Evolutionary conservation across 2,113 vertebrate genomes (phyloP).

Genomic region (Nerophis lumbriciformis): DNA sequence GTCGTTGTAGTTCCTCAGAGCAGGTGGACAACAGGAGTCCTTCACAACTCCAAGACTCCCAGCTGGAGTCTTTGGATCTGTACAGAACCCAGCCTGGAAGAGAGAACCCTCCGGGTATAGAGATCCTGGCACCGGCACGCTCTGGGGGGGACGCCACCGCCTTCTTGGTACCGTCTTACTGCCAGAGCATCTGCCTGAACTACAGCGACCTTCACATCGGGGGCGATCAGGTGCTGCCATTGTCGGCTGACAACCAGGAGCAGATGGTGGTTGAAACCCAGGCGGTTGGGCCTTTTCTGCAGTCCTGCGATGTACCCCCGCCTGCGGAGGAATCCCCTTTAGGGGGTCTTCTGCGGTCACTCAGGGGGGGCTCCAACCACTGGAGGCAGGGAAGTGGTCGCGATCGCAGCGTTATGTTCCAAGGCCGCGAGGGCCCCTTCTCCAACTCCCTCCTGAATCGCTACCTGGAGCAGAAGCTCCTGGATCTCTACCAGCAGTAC

Average conservation of each 20-base stretch:
- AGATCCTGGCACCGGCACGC: slow-evolving; percentile 57
- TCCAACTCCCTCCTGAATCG: slow-evolving; percentile 87
- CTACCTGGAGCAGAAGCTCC: slow-evolving; percentile 89
- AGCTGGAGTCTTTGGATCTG: slow-evolving; percentile 21
- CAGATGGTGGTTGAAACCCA: slow-evolving; percentile 65
- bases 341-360: slow-evolving; percentile 25
- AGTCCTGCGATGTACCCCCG: slow-evolving; percentile 83
- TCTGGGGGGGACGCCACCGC: slow-evolving; percentile 69
- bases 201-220: slow-evolving; percentile 93
- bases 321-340: slow-evolving; percentile 68
- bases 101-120: slow-evolving; percentile 60
- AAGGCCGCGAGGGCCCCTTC: slow-evolving; percentile 79
- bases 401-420: slow-evolving; percentile 77
- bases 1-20: slow-evolving; percentile 49
- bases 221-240: slow-evolving; percentile 86
- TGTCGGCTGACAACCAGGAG: slow-evolving; percentile 69
- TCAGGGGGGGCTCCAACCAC: slow-evolving; percentile 73
- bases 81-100: slow-evolving; percentile 20
- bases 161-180: slow-evolving; percentile 87
- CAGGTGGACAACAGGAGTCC: slow-evolving; percentile 34
- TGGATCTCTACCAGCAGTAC: slow-evolving; percentile 90
- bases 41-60: slow-evolving; percentile 23
- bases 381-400: slow-evolving; percentile 78
- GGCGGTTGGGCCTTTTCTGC: slow-evolving; percentile 79
- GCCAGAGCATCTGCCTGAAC: slow-evolving; percentile 92